phyloP scores from a whole-genome alignment of 2,113 vertebrate genomes.

The Calyptomena viridis region DNA sequence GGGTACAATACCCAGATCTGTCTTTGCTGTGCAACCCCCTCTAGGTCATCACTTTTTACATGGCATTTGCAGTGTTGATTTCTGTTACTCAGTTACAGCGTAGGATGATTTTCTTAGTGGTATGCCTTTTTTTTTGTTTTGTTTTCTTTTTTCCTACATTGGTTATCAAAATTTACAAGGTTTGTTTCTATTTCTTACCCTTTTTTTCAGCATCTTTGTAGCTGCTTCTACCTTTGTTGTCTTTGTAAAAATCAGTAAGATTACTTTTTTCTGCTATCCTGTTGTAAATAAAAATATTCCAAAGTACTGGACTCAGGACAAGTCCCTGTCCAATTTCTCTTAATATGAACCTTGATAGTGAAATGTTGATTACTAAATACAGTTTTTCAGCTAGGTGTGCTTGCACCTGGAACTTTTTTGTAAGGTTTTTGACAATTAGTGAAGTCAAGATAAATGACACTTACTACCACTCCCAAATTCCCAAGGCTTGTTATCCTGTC shows the following conservation, averaged over 20 bases:
- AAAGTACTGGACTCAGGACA: neutral
- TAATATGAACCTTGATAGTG: neutral
- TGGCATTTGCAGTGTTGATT: neutral
- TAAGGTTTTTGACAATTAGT: neutral
- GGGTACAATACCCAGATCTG: neutral
- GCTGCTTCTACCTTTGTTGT: neutral
- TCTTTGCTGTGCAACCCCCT: neutral
- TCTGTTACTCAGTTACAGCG: neutral
- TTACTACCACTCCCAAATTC: neutral
- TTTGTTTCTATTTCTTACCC: neutral
- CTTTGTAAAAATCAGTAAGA: neutral
- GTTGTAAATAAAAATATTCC: neutral
- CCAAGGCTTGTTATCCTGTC: neutral
- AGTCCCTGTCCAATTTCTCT: neutral
- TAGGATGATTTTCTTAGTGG: fast-evolving
- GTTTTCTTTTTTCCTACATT: neutral
- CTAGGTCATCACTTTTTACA: neutral
- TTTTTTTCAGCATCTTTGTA: neutral
- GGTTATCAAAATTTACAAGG: neutral
- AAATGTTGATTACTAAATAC: neutral
- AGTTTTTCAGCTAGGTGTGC: neutral
- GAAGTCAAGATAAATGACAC: neutral
- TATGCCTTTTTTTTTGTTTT: neutral
- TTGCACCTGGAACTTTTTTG: neutral
- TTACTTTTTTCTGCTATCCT: neutral